Percentiles rank a stretch among this genome's conserved stretches.
Evolutionary conservation across 2,888 invertebrate species (phyloP).

Genomic region (Drosophila anceps): DNA sequence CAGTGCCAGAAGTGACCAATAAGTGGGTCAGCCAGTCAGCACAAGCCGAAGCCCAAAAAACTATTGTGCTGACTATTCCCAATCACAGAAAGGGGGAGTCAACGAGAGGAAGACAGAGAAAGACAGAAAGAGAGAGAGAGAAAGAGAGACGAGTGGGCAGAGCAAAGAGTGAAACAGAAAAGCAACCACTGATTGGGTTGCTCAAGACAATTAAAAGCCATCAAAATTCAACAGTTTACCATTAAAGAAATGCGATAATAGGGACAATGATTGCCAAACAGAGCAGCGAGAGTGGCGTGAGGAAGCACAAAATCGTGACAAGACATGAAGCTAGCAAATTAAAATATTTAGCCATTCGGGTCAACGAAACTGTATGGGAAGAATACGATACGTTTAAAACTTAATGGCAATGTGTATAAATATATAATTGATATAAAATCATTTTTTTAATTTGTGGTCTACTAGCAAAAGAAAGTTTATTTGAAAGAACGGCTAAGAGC

Average conservation of each 20-base stretch:
- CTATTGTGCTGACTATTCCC: conserved; percentile 60
- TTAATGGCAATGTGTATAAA: too few species aligned
- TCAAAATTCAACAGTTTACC: conserved; percentile 70
- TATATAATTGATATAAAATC: too few species aligned
- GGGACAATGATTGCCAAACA: conserved; percentile 18
- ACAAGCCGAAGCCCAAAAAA: conserved; percentile 63
- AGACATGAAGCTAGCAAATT: background rate
- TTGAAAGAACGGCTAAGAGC: too few species aligned
- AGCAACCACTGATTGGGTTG: conserved; percentile 56
- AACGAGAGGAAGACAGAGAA: too few species aligned
- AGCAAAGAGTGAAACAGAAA: background rate
- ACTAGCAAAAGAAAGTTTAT: too few species aligned
- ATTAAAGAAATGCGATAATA: conserved; percentile 62
- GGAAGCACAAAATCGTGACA: background rate
- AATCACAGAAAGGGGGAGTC: background rate
- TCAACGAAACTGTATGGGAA: too few species aligned
- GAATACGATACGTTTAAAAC: too few species aligned
- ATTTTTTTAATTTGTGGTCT: too few species aligned
- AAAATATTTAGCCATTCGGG: background rate
- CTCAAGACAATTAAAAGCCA: conserved; percentile 69
- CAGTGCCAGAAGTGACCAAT: conserved; percentile 73
- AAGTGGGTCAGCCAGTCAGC: conserved; percentile 71
- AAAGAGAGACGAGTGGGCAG: background rate
- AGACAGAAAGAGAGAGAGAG: background rate
- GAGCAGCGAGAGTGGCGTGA: conserved; percentile 10